Evolutionary conservation across 2,888 invertebrate genomes (phyloP).

Genomic region (Oxycera nigricornis): DNA sequence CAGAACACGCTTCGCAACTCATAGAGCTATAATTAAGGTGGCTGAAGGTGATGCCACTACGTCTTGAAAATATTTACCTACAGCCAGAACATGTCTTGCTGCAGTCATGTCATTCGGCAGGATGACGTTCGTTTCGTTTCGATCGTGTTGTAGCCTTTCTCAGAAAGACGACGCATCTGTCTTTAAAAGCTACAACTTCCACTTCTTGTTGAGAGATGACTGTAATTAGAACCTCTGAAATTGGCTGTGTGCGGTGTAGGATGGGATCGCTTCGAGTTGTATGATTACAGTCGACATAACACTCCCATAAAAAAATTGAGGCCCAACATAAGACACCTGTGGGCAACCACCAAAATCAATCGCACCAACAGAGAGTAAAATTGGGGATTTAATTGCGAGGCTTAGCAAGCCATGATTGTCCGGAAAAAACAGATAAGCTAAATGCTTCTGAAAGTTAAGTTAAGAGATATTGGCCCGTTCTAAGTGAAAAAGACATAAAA

Average conservation of each 20-base stretch:
- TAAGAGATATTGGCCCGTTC: too few species aligned
- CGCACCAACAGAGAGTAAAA: too few species aligned
- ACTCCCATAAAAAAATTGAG: background rate
- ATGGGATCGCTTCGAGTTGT: background rate
- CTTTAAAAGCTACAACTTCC: conserved; percentile 18
- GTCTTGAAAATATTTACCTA: conserved; percentile 24
- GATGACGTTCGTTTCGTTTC: background rate
- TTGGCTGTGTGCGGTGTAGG: background rate
- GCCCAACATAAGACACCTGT: conserved; percentile 29
- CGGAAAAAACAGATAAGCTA: too few species aligned
- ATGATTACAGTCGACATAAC: background rate
- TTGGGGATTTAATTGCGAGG: too few species aligned
- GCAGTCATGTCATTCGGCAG: conserved; percentile 9
- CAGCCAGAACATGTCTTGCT: background rate
- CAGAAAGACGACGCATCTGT: background rate
- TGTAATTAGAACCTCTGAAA: conserved; percentile 23
- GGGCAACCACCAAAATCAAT: conserved; percentile 23
- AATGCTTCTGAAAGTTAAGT: too few species aligned
- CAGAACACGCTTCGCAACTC: conserved; percentile 39
- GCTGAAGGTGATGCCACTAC: conserved; percentile 25
- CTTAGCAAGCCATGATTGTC: too few species aligned
- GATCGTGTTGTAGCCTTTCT: background rate
- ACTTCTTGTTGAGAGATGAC: conserved; percentile 14
- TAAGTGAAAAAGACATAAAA: too few species aligned
- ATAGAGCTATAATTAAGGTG: conserved; percentile 43